phyloP scores from a whole-genome alignment of 2,888 invertebrate species.

The Ellobium chinense region DNA sequence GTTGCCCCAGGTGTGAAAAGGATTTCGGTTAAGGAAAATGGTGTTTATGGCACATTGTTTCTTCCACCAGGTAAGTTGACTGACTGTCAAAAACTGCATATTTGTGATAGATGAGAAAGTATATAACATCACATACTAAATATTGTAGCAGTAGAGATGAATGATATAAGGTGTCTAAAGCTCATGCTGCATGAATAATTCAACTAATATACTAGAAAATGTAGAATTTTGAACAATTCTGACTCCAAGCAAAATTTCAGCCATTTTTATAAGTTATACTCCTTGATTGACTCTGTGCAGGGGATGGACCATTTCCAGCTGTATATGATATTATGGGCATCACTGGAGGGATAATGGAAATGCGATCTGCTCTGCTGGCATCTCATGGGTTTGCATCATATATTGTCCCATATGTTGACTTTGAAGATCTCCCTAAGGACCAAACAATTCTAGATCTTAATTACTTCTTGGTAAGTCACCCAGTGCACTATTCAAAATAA shows the following conservation, averaged over 20 bases:
- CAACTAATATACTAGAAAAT: too few relatives aligned
- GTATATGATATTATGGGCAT: conserved; percentile 45
- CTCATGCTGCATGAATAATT: too few relatives aligned
- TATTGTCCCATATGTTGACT: conserved; percentile 20
- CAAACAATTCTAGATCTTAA: conserved; percentile 51
- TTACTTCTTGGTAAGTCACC: conserved; percentile 57
- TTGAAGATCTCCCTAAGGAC: conserved; percentile 52
- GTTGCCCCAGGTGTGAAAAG: conserved; percentile 30
- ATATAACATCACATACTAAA: too few relatives aligned
- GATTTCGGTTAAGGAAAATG: conserved; percentile 42
- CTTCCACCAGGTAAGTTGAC: conserved; percentile 49
- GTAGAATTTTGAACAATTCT: too few relatives aligned
- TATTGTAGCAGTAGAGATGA: too few relatives aligned
- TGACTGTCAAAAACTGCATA: too few relatives aligned
- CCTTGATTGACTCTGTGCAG: too few relatives aligned
- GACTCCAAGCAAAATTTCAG: too few relatives aligned
- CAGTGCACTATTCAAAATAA: too few relatives aligned
- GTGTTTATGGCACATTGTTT: conserved; percentile 46
- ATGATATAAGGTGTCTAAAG: too few relatives aligned
- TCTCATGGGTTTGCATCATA: conserved; percentile 44
- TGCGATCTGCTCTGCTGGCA: conserved; percentile 44
- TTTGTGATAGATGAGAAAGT: too few relatives aligned
- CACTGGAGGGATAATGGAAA: conserved; percentile 31
- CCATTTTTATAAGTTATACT: too few relatives aligned
- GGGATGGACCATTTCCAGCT: conserved; percentile 36